Base-by-base conservation (phyloP, 2,113 vertebrate genomes). In the Xenopus laevis region DNA sequence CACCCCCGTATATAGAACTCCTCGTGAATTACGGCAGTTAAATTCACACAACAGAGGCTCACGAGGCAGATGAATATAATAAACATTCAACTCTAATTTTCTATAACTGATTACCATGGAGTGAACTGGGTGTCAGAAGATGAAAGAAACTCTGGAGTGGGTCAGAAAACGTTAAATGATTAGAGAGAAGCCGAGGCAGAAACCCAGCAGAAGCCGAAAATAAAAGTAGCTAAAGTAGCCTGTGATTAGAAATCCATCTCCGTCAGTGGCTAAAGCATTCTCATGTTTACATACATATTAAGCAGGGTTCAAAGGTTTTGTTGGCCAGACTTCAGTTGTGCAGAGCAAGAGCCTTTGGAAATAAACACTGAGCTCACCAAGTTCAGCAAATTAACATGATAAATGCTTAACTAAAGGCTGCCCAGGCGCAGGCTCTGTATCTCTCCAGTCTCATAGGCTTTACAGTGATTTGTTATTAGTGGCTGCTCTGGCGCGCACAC, bases 271-370 rank as follows among this genome's bases (percentile, higher is more conserved):
- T 62, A 69, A 74, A 61, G 58, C 61, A 62, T 75, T 69, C 47
- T 63, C 16, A 11, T 75, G 73, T 75, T 69, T 75, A 70, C 61
- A 55, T 63, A 77, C 69, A 77, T 77, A 77, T 77, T 77, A 77
- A 77, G 64, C 66, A 70, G 60, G 67, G 74, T 77, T 77, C 74
- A 77, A 77, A 77, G 74, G 74, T 77, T 70, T 21, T 69, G 66
- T 53, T 77, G 74, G 74, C 74, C 66, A 68, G 66, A 77, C 74
- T 64, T 77, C 74, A 77, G 67, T 53, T 63, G 74, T 70, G 67
- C 58, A 52, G 58, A 62, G 69, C 46, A 62, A 61, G 45, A 71
- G 58, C 73, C 58, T 70, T 57, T 27, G 57, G 64, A 77, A 77
- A 77, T 70, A 77, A 77, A 77, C 74, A 77, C 13, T 57, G 59